Conservation (phyloP, 1,140 invertebrate species). For the Temnothorax nylanderi region DNA sequence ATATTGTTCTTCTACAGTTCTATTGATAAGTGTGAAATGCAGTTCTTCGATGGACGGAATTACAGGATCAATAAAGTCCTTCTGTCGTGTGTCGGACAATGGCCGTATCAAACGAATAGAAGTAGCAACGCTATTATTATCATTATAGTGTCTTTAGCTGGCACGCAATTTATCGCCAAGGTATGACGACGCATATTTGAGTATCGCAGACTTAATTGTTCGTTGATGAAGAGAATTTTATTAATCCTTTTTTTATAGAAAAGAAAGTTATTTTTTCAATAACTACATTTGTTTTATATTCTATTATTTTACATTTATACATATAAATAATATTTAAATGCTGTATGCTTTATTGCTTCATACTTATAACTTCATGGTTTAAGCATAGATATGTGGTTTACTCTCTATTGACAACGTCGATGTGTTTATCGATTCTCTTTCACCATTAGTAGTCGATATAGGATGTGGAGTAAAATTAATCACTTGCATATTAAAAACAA, state of each 20-base stretch:
- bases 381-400: slow-evolving; percentile 40
- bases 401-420: slow-evolving; percentile 29
- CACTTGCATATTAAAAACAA: slow-evolving; percentile 25
- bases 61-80: slow-evolving; percentile 58
- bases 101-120: slow-evolving; percentile 56
- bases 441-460: slow-evolving; percentile 43
- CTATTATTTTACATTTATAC: background rate
- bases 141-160: slow-evolving; percentile 47
- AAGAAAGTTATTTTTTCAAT: background rate
- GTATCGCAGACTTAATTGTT: background rate
- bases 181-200: background rate
- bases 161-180: slow-evolving; percentile 53
- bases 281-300: background rate
- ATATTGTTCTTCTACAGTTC: background rate
- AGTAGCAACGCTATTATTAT: slow-evolving; percentile 37
- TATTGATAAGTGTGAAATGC: slow-evolving; percentile 29
- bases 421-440: slow-evolving; percentile 36
- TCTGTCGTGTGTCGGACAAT: slow-evolving; percentile 43
- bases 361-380: background rate
- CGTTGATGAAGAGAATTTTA: background rate
- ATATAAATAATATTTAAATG: background rate
- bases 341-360: background rate
- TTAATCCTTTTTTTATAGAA: background rate
- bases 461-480: slow-evolving; percentile 33
- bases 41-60: slow-evolving; percentile 42